Conservation (phyloP, 1,140 invertebrate genomes). For the Brachionus paranguensis region DNA sequence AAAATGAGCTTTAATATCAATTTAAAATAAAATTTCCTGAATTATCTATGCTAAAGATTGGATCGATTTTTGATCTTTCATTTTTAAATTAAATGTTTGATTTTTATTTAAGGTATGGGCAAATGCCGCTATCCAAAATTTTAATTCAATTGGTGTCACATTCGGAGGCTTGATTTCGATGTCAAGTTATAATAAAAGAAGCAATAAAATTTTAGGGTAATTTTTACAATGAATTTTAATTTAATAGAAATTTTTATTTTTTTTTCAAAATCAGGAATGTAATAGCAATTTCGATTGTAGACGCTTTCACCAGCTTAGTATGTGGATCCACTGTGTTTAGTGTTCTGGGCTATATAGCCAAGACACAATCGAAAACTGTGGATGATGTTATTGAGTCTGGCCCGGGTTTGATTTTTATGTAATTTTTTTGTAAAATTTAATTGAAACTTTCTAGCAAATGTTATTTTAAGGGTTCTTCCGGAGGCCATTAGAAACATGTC, state of each 20-base stretch:
- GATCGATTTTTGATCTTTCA: background rate
- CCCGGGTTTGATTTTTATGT: constrained; percentile 40
- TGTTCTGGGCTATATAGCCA: constrained; percentile 50
- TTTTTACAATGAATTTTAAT: background rate
- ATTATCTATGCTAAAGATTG: background rate
- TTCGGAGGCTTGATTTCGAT: constrained; percentile 89
- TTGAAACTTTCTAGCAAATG: constrained; percentile 49
- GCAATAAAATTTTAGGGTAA: constrained; percentile 29
- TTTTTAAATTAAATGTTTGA: background rate
- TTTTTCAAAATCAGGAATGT: constrained; percentile 5
- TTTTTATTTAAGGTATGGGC: constrained; percentile 69
- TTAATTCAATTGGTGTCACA: constrained; percentile 83
- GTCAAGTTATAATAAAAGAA: constrained; percentile 67
- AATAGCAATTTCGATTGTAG: background rate
- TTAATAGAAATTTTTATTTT: background rate
- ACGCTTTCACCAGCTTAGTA: constrained; percentile 50
- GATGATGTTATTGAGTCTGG: constrained; percentile 50
- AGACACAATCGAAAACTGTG: constrained; percentile 47
- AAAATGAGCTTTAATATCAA: no score
- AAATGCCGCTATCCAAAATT: constrained; percentile 82
- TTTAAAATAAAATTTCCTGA: background rate
- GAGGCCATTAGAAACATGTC: constrained; percentile 52
- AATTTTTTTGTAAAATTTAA: background rate
- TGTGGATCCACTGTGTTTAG: constrained; percentile 53
- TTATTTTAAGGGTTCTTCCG: constrained; percentile 44